These are phyloP conservation scores for Punctoribates punctum DNA, from an alignment of 2,888 invertebrate species.

Conservation along the genomic window DNA sequence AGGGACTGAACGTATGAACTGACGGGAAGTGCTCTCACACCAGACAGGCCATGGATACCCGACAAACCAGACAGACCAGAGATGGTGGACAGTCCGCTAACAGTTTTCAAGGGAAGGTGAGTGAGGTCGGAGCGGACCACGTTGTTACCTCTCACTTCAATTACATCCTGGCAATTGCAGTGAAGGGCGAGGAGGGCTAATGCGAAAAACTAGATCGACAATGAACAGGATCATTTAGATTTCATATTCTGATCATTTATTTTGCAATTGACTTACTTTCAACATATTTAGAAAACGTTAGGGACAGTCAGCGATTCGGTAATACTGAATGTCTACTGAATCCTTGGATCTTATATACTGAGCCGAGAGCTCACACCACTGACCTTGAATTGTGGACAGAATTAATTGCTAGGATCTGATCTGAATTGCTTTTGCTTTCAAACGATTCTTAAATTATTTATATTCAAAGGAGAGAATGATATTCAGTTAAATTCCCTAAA, in stretches of 20 bases:
- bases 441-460: background rate
- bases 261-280: background rate
- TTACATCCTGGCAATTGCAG: background rate
- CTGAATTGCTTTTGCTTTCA: background rate
- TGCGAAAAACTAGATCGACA: background rate
- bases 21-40: background rate
- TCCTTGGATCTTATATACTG: background rate
- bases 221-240: background rate
- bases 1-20: too few species aligned
- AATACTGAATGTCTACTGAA: too few species aligned
- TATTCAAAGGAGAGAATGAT: background rate
- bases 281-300: slow-evolving; percentile 6
- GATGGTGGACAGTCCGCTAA: background rate
- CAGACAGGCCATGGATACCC: background rate
- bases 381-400: background rate
- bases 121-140: background rate
- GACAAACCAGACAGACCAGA: too few species aligned
- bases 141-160: background rate
- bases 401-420: background rate
- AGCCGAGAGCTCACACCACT: background rate
- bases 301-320: too few species aligned
- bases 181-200: slow-evolving; percentile 17
- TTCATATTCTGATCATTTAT: background rate
- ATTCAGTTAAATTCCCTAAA: background rate
- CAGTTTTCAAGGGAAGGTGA: background rate